Percentiles rank a stretch among this genome's conserved stretches.
Evolutionary conservation across 2,797 vertebrate genomes (phyloP).

Genomic region (Chiloscyllium punctatum): DNA sequence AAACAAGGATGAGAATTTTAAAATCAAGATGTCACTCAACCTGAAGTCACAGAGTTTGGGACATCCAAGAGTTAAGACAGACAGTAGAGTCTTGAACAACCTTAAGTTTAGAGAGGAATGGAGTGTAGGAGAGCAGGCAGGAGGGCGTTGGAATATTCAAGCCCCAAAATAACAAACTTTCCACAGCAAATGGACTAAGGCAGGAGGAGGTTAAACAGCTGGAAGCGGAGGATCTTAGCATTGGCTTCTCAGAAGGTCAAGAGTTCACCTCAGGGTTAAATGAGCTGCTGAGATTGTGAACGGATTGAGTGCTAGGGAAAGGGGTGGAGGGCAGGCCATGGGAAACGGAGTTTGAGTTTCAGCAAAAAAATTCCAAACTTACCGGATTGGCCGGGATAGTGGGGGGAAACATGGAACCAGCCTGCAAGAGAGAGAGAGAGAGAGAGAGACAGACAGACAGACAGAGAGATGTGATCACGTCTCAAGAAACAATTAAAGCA

Average conservation of each 20-base stretch:
- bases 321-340: neutral
- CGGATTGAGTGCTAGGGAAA: neutral
- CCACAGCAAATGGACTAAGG: too few relatives aligned
- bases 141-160: neutral
- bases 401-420: neutral
- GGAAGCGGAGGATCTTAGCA: neutral
- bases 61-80: neutral
- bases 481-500: too few relatives aligned
- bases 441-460: too few relatives aligned
- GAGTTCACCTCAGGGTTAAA: neutral
- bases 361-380: neutral
- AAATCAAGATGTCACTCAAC: neutral
- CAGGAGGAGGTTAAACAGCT: too few relatives aligned
- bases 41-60: neutral
- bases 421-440: neutral
- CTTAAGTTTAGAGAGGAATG: neutral
- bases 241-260: neutral
- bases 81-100: neutral
- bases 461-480: too few relatives aligned
- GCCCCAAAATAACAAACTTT: too few relatives aligned
- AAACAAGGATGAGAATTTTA: neutral
- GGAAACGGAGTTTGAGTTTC: too few relatives aligned
- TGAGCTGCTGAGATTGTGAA: neutral
- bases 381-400: neutral
- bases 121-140: neutral